Conservation (phyloP, 2,888 invertebrate species). For the Ctenicera cuprea region DNA sequence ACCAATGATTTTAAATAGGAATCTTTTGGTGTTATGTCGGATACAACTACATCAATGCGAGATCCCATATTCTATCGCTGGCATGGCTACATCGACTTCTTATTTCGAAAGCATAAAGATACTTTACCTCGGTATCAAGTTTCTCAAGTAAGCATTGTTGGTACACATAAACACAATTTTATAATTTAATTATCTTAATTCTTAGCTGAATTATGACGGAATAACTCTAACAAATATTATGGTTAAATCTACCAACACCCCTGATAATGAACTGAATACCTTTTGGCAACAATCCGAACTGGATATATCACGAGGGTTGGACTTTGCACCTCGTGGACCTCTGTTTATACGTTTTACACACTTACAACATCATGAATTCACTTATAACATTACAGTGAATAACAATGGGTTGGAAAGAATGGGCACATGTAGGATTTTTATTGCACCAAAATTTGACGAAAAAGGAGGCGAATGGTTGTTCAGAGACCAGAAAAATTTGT, state of each 20-base stretch:
- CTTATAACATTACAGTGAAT: slow-evolving; percentile 74
- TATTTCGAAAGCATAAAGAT: slow-evolving; percentile 85
- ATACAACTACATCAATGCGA: slow-evolving; percentile 89
- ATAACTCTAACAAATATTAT: slow-evolving; percentile 77
- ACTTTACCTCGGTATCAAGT: slow-evolving; percentile 80
- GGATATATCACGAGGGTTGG: slow-evolving; percentile 86
- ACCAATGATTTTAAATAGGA: too few species aligned
- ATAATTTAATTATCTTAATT: neutral
- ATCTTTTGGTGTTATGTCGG: slow-evolving; percentile 88
- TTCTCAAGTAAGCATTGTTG: slow-evolving; percentile 73
- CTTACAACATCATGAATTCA: slow-evolving; percentile 84
- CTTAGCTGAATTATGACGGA: slow-evolving; percentile 76
- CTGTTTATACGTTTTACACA: slow-evolving; percentile 86
- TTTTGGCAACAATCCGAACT: slow-evolving; percentile 89
- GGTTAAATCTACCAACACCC: slow-evolving; percentile 74
- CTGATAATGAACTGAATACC: slow-evolving; percentile 78
- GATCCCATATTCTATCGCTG: slow-evolving; percentile 92
- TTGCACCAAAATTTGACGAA: slow-evolving; percentile 81
- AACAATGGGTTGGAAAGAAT: slow-evolving; percentile 72
- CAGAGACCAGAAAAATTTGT: slow-evolving; percentile 78
- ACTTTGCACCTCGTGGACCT: slow-evolving; percentile 85
- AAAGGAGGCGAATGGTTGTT: slow-evolving; percentile 76
- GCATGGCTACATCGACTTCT: slow-evolving; percentile 87
- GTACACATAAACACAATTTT: too few species aligned
- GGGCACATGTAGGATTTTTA: slow-evolving; percentile 83